Base-by-base conservation (phyloP, 2,888 invertebrate species). In the Megalurothrips usitatus region DNA sequence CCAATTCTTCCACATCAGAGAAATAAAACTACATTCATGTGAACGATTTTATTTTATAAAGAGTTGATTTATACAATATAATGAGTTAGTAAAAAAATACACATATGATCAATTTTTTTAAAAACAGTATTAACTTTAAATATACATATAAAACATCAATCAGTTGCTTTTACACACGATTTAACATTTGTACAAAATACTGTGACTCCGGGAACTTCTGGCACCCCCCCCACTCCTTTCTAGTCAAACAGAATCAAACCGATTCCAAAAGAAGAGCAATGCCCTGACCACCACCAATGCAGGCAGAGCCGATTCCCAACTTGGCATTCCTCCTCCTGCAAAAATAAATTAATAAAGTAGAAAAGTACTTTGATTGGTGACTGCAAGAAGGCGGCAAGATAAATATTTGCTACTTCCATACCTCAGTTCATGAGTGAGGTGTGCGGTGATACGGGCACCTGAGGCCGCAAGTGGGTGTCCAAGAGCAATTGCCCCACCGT, bases 221-320 rank as follows among this genome's bases (percentile, higher is more conserved):
- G 2, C 6, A 6, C 34, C 34, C 34, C 34, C 34, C 34, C 17
- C 58, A 14, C 14, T 52, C 52, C 52, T 52, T 52, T 12, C 12
- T 52, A 14, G 4, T 14, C 52, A 52, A 52, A 4, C 14, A 58
- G 11, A 23, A 9, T 90, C 89, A 93, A 83, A 93, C 88, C 52
- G 91, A 87, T 88, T 99, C 98, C 79, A 99, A 86, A 86, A 99
- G 89, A 19, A 99, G 85, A 1, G 99, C 97, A 86, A 99, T 99
- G 82, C 99, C 99, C 89, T 99, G 98, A 3, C 99, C 99, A 79
- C 99, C 99, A 48, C 99, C 99, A 88, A 99, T 99, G 87, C 99
- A 99, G 0, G 99, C 99, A 0, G 98, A 94, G 14, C 98, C 99
- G 86, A 99, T 93, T 52, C 92, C 98, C 82, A 94, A 92, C 87